A percentile compares a stretch with the other conserved stretches of the same genome.
Evolutionary conservation across 1,140 invertebrate genomes (phyloP).

Genomic region (Gyrodactylus bullatarudis): DNA sequence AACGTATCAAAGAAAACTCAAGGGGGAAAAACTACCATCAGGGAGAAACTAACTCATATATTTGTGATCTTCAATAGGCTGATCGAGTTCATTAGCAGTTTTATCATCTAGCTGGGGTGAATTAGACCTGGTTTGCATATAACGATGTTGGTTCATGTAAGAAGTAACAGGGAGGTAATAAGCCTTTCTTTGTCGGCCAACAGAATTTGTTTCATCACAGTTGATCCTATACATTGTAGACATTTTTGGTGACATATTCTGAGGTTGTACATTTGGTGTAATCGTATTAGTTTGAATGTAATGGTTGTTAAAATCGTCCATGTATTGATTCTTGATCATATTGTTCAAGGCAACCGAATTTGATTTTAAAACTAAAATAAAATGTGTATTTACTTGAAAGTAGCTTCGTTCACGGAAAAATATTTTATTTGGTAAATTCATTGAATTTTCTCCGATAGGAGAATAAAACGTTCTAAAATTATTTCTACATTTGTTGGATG

Average conservation of each 20-base stretch:
- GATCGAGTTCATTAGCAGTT: background rate
- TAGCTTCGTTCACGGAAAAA: too few relatives aligned
- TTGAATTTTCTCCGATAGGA: too few relatives aligned
- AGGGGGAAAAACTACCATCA: background rate
- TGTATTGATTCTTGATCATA: background rate
- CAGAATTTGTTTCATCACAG: background rate
- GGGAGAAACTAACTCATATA: background rate
- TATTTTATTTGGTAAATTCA: too few relatives aligned
- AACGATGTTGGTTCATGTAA: too few relatives aligned
- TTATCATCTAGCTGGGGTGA: background rate
- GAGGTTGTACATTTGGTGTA: background rate
- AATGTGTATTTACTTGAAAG: too few relatives aligned
- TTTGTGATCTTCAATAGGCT: background rate
- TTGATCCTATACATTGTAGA: background rate
- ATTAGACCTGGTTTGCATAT: background rate
- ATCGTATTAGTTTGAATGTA: background rate
- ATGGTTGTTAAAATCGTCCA: background rate
- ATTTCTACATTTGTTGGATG: too few relatives aligned
- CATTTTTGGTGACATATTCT: background rate
- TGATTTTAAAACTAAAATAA: background rate
- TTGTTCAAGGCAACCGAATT: background rate
- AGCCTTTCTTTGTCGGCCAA: background rate
- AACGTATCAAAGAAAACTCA: background rate
- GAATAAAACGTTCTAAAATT: too few relatives aligned
- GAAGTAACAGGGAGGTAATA: background rate